Conservation (phyloP, 2,797 vertebrate species). For the Anguilla pacifica region DNA sequence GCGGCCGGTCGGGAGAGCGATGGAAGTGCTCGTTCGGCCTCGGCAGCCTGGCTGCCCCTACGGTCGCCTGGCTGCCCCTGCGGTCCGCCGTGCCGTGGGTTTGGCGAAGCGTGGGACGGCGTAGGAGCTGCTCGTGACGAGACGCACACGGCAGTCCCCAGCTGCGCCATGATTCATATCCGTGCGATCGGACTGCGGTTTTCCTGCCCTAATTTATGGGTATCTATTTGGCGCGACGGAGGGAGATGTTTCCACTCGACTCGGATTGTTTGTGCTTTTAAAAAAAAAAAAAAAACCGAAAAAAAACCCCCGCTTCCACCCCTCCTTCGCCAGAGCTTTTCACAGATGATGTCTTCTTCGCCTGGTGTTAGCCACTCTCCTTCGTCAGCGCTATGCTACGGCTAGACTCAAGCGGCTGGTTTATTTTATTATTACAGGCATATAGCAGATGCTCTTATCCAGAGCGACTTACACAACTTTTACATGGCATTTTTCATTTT, state of each 20-base stretch:
- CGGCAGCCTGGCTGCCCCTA: neutral
- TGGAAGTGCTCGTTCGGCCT: neutral
- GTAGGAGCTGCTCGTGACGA: neutral
- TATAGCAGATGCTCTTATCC: too few species aligned
- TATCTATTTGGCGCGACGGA: neutral
- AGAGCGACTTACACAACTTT: too few species aligned
- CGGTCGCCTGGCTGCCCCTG: too few species aligned
- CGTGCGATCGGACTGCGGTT: neutral
- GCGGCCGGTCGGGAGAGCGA: neutral
- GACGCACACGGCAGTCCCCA: neutral
- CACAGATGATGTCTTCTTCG: neutral
- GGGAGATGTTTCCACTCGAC: neutral
- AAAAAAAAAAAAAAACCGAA: neutral
- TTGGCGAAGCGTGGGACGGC: neutral
- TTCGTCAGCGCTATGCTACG: neutral
- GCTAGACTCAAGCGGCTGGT: neutral
- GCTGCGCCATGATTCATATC: constrained; percentile 2
- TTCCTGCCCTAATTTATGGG: neutral
- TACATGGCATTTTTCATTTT: too few species aligned
- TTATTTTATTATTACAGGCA: too few species aligned
- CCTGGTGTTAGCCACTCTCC: neutral
- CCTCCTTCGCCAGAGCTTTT: neutral
- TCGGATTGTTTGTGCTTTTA: neutral
- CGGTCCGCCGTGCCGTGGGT: neutral
- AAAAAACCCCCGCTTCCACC: neutral